A percentile compares a stretch with the other conserved stretches of the same genome.
Conservation (phyloP, 2,888 invertebrate genomes). For the Colletes collaris region DNA sequence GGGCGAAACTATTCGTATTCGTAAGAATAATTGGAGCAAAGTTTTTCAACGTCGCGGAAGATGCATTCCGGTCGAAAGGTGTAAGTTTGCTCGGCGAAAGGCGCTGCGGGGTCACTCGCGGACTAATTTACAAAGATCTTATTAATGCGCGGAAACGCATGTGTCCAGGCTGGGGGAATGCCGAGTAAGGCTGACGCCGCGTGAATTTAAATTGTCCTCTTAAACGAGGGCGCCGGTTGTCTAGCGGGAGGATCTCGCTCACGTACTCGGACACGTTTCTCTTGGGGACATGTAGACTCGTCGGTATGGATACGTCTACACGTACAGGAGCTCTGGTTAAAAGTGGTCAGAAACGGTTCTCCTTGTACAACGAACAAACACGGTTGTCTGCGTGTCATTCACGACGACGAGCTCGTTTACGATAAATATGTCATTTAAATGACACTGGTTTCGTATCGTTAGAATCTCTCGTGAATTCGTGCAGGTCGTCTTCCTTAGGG, state of each 20-base stretch:
- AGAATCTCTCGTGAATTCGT: constrained; percentile 33
- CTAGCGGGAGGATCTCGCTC: constrained; percentile 80
- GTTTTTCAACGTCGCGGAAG: background rate
- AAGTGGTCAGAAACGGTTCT: constrained; percentile 49
- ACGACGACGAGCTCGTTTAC: constrained; percentile 43
- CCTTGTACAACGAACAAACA: constrained; percentile 34
- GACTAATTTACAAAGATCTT: constrained; percentile 74
- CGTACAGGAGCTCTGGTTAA: constrained; percentile 46
- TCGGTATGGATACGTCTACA: constrained; percentile 62
- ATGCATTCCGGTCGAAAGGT: constrained; percentile 28
- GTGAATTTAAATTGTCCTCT: constrained; percentile 81
- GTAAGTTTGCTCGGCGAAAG: constrained; percentile 38
- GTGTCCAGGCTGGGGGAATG: constrained; percentile 63
- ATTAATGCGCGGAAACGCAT: constrained; percentile 75
- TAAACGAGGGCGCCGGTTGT: constrained; percentile 81
- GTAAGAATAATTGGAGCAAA: background rate
- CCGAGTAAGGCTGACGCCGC: constrained; percentile 72
- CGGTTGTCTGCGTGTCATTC: constrained; percentile 53
- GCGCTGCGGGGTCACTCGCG: constrained; percentile 47
- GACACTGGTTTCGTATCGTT: constrained; percentile 28
- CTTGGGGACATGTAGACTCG: constrained; percentile 71
- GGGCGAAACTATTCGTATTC: too few species aligned
- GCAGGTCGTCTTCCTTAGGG: background rate
- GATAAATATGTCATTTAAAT: constrained; percentile 52
- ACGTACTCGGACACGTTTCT: constrained; percentile 77